These are phyloP conservation scores for Gasterosteus aculeatus DNA, from an alignment of 2,113 vertebrate species.

Conservation along the genomic window DNA sequence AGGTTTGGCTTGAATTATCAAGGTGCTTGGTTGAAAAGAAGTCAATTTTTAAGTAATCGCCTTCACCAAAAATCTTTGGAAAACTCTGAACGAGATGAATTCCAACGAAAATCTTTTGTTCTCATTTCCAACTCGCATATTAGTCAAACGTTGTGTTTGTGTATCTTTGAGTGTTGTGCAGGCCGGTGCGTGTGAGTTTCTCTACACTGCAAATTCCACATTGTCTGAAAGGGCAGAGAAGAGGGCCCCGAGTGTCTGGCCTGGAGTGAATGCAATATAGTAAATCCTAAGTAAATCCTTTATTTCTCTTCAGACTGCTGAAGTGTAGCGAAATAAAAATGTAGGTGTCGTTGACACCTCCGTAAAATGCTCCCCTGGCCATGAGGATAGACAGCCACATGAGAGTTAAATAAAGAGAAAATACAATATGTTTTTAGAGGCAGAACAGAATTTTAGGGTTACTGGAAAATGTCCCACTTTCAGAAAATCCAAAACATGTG, in stretches of 20 bases:
- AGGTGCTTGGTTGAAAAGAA: background rate
- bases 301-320: no score
- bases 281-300: no score
- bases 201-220: conserved; percentile 44
- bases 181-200: conserved; percentile 6
- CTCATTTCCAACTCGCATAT: conserved; percentile 18
- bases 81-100: background rate
- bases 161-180: background rate
- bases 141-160: conserved; percentile 26
- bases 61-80: background rate
- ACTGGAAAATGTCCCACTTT: conserved; percentile 1
- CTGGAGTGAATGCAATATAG: conserved; percentile 53
- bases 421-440: background rate
- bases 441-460: background rate
- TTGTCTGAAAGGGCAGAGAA: conserved; percentile 51
- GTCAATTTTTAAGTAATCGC: background rate
- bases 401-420: conserved; percentile 5
- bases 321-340: conserved; percentile 59
- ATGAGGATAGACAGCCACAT: conserved; percentile 36
- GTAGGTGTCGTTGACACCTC: conserved; percentile 41
- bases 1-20: background rate
- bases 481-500: background rate
- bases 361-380: conserved; percentile 39
- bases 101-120: background rate
- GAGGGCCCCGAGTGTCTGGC: conserved; percentile 43